Evolutionary conservation across 2,888 invertebrate genomes (phyloP), one percentile per base, ranked within the genome.

Genomic region (Machimus rusticus): DNA sequence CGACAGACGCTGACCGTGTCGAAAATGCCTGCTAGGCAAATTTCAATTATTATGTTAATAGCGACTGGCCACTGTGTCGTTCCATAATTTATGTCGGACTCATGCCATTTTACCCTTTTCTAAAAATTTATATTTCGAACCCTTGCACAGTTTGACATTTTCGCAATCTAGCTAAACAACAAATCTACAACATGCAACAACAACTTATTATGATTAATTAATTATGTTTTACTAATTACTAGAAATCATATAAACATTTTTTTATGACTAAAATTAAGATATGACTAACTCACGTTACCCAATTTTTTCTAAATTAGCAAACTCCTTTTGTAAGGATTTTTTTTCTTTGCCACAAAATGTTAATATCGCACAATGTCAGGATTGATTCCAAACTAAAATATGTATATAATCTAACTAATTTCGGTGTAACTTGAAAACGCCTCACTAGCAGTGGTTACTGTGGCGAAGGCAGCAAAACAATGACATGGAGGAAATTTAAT

Each of bases 11-110:
- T 79, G 79, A 31, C 31, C 82, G 86, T 86, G 84, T 84, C 87
- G 86, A 84, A 86, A 84, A 84, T 86, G 82, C 77, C 74, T 34
- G 31, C 87, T 88, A 46, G 87, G 87, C 87, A 87, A 88, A 88
- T 79, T 88, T 86, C 88, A 88, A 88, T 88, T 88, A 88, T 88
- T 88, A 88, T 88, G 88, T 87, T 88, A 88, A 88, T 88, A 87
- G 85, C 81, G 51, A 78, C 28, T 76, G 88, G 66, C 51, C 37
- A 88, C 84, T 87, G 57, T 37, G 78, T 82, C 39, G 82, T 55
- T 76, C 82, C 78, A 88, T 88, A 84, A 88, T 88, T 88, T 88
- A 88, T 87, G 34, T 37, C n/a, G 51, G 55, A 28, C 77, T 14
- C 6, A 74, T 46, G 43, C 5, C 12, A 46, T 14, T 14, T 14